Percentiles rank a stretch among this genome's conserved stretches.
phyloP scores from a whole-genome alignment of 35 echinoderm and acorn worm genomes.

The Anneissia japonica region DNA sequence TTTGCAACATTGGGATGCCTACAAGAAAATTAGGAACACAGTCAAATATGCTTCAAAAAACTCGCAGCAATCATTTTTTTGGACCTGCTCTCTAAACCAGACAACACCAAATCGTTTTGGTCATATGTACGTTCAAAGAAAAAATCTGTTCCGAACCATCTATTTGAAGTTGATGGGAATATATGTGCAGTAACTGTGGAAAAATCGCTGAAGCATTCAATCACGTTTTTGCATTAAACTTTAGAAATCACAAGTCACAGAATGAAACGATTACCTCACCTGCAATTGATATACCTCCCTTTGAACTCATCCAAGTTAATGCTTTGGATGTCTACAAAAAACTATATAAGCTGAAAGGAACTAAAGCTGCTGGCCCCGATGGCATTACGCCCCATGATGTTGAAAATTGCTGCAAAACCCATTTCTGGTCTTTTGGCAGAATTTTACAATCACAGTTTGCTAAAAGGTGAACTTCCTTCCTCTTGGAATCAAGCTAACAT shows the following conservation, averaged over 20 bases:
- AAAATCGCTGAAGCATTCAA: background rate
- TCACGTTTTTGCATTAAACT: background rate
- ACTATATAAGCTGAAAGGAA: background rate
- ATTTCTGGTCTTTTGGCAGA: background rate
- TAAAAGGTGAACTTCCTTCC: no score
- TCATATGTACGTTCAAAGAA: background rate
- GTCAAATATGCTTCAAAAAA: background rate
- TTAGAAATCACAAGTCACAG: background rate
- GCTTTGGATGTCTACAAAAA: background rate
- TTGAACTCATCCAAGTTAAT: background rate
- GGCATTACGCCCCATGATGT: background rate
- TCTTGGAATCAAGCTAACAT: no score
- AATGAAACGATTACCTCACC: background rate
- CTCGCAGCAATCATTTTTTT: background rate
- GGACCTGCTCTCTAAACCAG: background rate
- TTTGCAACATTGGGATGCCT: no score
- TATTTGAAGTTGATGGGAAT: background rate
- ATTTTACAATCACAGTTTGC: no score
- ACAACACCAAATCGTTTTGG: background rate
- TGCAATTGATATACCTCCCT: background rate
- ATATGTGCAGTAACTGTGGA: background rate
- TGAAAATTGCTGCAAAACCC: background rate
- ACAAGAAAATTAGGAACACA: no score
- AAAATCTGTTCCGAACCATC: background rate
- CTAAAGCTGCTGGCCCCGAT: background rate